These are phyloP conservation scores for Agriotes lineatus DNA, from an alignment of 2,888 invertebrate genomes.

Conservation along the genomic window DNA sequence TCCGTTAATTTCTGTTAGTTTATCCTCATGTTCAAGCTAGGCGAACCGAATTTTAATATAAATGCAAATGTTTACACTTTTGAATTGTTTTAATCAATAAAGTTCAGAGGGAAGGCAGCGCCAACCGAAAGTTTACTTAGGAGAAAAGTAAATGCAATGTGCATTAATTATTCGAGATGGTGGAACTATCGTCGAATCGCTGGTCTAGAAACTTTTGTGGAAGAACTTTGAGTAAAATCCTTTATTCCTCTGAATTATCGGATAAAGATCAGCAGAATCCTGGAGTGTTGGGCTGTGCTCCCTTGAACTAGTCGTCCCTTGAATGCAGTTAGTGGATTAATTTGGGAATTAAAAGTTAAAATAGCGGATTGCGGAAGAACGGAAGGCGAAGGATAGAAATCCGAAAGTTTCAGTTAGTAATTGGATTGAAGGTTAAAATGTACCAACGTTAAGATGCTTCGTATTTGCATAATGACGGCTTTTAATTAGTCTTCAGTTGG, in stretches of 20 bases:
- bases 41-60: conserved; percentile 28
- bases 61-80: conserved; percentile 33
- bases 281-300: not conserved
- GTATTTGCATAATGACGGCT: too few relatives aligned
- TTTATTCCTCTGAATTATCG: conserved; percentile 6
- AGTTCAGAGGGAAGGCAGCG: conserved; percentile 1
- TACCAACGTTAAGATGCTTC: too few relatives aligned
- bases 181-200: conserved; percentile 12
- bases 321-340: not conserved
- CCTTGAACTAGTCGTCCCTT: not conserved
- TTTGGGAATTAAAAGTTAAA: not conserved
- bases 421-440: too few relatives aligned
- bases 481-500: too few relatives aligned
- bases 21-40: not conserved
- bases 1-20: not conserved
- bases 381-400: not conserved
- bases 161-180: conserved; percentile 15
- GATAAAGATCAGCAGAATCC: not conserved
- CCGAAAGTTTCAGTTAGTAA: too few relatives aligned
- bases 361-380: not conserved
- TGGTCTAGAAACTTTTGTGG: conserved; percentile 8
- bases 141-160: conserved; percentile 23
- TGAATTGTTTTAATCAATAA: conserved; percentile 24
- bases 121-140: conserved; percentile 21
- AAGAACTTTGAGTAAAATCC: not conserved